Percentiles rank a stretch among this genome's conserved stretches.
Evolutionary conservation across 2,797 vertebrate species (phyloP).

Genomic region (Paedocypris micromegethes): DNA sequence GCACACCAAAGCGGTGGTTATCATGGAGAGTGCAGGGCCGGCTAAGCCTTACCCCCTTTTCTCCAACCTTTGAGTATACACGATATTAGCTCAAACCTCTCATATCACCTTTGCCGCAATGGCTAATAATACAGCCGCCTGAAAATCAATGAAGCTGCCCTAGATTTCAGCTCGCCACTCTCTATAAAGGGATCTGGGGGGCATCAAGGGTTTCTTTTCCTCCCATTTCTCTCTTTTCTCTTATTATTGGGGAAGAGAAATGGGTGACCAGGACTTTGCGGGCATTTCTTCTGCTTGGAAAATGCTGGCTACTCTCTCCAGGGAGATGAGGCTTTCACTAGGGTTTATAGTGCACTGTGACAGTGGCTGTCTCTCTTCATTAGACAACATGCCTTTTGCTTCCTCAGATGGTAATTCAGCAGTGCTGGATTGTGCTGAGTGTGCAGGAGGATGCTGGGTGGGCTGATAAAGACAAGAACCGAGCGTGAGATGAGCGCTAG

Average conservation of each 20-base stretch:
- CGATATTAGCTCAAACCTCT: conserved; percentile 66
- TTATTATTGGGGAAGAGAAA: conserved; percentile 72
- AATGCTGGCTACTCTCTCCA: conserved; percentile 30
- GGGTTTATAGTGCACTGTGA: conserved; percentile 51
- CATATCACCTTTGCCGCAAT: conserved; percentile 69
- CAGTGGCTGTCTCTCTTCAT: conserved; percentile 65
- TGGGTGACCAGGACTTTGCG: conserved; percentile 65
- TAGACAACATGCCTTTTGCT: conserved; percentile 48
- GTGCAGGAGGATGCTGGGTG: conserved; percentile 58
- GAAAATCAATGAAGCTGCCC: conserved; percentile 75
- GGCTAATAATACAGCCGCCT: conserved; percentile 72
- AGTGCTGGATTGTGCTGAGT: conserved; percentile 66
- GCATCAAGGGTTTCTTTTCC: conserved; percentile 48
- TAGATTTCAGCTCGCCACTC: conserved; percentile 66
- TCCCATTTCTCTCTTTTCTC: conserved; percentile 57
- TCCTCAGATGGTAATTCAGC: conserved; percentile 65
- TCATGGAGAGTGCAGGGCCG: conserved; percentile 21
- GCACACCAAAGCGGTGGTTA: conserved; percentile 39
- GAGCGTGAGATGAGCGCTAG: conserved; percentile 29
- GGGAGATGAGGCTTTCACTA: conserved; percentile 40
- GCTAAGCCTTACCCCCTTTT: conserved; percentile 29
- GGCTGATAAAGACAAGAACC: conserved; percentile 49
- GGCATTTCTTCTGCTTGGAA: conserved; percentile 57
- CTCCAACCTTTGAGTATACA: conserved; percentile 55
- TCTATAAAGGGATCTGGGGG: conserved; percentile 74